A percentile compares a stretch with the other conserved stretches of the same genome.
phyloP scores from a whole-genome alignment of 2,888 invertebrate genomes.

The Philonicus albiceps region DNA sequence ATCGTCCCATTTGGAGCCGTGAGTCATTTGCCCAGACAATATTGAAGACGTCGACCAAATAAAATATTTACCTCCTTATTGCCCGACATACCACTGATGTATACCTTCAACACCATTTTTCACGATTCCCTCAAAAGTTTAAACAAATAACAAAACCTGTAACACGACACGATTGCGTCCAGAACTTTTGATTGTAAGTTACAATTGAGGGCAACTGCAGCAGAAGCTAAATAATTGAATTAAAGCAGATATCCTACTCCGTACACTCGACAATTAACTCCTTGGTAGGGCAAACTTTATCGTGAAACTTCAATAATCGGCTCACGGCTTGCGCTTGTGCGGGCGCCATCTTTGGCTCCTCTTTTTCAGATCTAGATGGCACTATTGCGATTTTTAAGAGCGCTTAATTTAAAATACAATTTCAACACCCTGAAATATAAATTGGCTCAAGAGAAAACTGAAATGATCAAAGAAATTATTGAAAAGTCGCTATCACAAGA shows the following conservation, averaged over 20 bases:
- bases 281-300: slow-evolving; percentile 3
- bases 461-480: background rate
- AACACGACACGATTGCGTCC: background rate
- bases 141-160: background rate
- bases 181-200: background rate
- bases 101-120: slow-evolving; percentile 88
- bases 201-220: background rate
- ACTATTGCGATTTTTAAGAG: background rate
- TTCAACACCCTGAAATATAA: background rate
- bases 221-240: background rate
- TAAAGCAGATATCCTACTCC: background rate
- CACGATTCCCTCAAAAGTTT: background rate
- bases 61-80: slow-evolving; percentile 85
- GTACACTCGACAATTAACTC: background rate
- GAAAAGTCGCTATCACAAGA: background rate
- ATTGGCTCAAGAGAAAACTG: background rate
- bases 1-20: background rate
- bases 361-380: background rate
- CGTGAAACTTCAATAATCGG: slow-evolving; percentile 1
- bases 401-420: background rate
- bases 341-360: background rate
- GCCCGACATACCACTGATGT: slow-evolving; percentile 90
- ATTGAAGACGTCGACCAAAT: background rate
- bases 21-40: background rate
- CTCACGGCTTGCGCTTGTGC: background rate